Base-by-base conservation (phyloP, 2,113 vertebrate species). In the Rhegmatorhina hoffmannsi region DNA sequence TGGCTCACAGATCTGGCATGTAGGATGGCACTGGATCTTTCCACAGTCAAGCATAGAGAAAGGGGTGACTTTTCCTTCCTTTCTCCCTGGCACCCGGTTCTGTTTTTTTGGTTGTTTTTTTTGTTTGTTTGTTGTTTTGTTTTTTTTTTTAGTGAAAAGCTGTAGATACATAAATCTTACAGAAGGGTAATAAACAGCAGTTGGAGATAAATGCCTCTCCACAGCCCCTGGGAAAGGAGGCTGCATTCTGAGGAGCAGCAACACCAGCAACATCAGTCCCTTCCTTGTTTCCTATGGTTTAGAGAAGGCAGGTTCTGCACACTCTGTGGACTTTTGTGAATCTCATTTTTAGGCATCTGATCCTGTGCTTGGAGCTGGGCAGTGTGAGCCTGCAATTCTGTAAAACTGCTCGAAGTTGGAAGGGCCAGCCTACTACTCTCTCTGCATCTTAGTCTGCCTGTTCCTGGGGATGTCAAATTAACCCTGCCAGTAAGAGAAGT, bases 301-400 rank as follows among this genome's bases (percentile, higher is more conserved):
- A 46, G 63, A 59, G 58, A n/a, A 44, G 16, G 14, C 38, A 67
- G 50, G 17, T 78, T 60, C 34, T 95, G 38, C 55, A 24, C 21
- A 3, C 26, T 31, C 7, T 18, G 38, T 16, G 33, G 50, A 7
- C 9, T 79, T 86, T 90, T 26, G 7, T 15, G 25, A 87, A 75
- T 38, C 52, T 36, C 34, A 16, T 47, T 94, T 89, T 92, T n/a
- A 84, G 69, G 44, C 64, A 89, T 20, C 60, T 38, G 52, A 33
- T 28, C 23, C 26, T 63, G 59, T 25, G 28, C 60, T 1, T 8
- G 36, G 60, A 84, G 43, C 13, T 0, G 0, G 74, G 31, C 10
- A 43, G 47, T 21, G 33, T 19, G 33, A 81, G 31, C 33, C 29
- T 73, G 24, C 19, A 26, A 28, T 6, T 3, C 52, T 0, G 0